Evolutionary conservation across 2,113 vertebrate genomes (phyloP), one percentile per base, ranked within the genome.

Genomic region (Thymallus thymallus): DNA sequence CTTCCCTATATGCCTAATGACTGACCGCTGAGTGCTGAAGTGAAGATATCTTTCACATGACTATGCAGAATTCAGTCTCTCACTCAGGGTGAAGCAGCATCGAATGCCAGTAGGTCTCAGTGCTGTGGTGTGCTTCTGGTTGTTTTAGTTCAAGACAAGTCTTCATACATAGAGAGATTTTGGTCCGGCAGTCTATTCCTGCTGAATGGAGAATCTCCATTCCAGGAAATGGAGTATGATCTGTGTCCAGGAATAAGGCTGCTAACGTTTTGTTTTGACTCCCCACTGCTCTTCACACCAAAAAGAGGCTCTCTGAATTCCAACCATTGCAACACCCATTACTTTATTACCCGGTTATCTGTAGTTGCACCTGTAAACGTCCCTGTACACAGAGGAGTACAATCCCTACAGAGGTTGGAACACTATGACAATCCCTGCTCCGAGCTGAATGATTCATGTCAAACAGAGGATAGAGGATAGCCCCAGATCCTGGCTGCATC

Each of bases 361-460:
- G 2, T 29, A 30, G 9, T 18, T 35, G 30, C 4, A n/a, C 64
- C 30, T 66, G 64, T 35, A 41, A 18, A 10, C 9, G 0, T 12
- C 35, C 35, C 9, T 41, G 35, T 41, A 41, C 35, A 41, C 35
- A 66, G 16, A 51, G 1, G 48, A 51, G 48, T 60, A 60, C n/a
- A 60, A 60, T 60, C 18, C 56, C 48, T 51, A 60, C 16, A 5
- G n/a, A 23, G 76, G 73, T 74, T 60, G 67, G 76, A 66, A 82
- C 69, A 23, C 69, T 30, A 46, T 41, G 62, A 62, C 78, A 22
- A 51, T 81, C 68, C 35, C 35, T 10, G 35, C 35, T 41, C 35
- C 35, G 10, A 41, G 35, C 35, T 41, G 35, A 41, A 41, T 41
- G 7, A 41, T 41, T 41, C 35, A 41, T 41, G 35, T 41, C 35